Conservation (phyloP, 2,113 vertebrate species). For the Cyprinodon brontotheroides region DNA sequence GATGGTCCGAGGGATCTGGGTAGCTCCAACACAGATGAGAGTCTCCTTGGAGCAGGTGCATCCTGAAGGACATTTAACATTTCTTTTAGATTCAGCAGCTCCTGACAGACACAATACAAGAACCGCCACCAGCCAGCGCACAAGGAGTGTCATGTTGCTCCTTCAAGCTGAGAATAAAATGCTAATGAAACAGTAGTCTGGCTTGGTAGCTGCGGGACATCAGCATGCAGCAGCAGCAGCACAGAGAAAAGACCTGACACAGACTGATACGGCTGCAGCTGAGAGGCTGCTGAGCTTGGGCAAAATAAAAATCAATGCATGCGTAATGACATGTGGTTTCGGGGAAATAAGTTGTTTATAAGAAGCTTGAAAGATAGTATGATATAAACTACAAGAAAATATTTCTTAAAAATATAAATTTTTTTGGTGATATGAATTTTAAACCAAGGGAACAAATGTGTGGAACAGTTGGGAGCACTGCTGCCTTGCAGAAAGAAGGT, state of each 20-base stretch:
- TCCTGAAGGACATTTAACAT: slow-evolving; percentile 86
- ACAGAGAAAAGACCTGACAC: slow-evolving; percentile 63
- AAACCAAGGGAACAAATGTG: too few relatives aligned
- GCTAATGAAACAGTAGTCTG: slow-evolving; percentile 1
- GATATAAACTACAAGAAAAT: too few relatives aligned
- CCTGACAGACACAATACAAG: slow-evolving; percentile 56
- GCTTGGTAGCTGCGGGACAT: slow-evolving; percentile 49
- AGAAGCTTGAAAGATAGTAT: too few relatives aligned
- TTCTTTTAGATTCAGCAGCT: slow-evolving; percentile 72
- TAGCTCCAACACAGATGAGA: slow-evolving; percentile 89
- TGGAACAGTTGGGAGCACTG: too few relatives aligned
- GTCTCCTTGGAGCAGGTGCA: slow-evolving; percentile 94
- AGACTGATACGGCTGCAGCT: slow-evolving; percentile 74
- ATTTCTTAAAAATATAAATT: too few relatives aligned
- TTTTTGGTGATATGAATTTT: too few relatives aligned
- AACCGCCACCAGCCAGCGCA: slow-evolving; percentile 32
- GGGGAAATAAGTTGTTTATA: too few relatives aligned
- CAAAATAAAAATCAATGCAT: not conserved
- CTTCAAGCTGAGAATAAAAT: not conserved
- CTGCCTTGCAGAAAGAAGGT: too few relatives aligned
- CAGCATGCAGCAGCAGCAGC: slow-evolving; percentile 48
- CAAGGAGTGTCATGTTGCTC: slow-evolving; percentile 61
- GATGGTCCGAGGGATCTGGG: slow-evolving; percentile 84
- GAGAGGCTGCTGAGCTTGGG: slow-evolving; percentile 54
- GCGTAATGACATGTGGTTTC: not conserved